These are phyloP conservation scores for Connochaetes taurinus DNA, from an alignment of 2,113 vertebrate species.

Conservation along the genomic window DNA sequence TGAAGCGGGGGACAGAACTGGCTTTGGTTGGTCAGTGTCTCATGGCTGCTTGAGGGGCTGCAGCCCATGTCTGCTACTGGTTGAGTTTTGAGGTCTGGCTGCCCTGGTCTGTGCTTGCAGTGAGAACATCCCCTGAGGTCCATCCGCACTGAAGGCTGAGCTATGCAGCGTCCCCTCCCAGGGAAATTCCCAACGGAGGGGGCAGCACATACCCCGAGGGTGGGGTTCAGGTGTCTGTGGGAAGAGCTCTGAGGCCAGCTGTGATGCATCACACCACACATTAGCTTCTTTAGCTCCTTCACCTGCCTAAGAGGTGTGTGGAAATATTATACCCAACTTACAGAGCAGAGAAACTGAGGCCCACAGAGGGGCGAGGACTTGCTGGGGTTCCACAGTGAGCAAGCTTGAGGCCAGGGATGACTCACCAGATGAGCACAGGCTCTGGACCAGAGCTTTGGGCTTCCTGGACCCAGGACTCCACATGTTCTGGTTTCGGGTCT, in stretches of 20 bases:
- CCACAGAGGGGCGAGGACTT: background rate
- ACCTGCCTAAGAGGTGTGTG: rapidly evolving
- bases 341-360: background rate
- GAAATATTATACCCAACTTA: background rate
- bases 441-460: no score
- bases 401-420: background rate
- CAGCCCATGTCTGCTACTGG: background rate
- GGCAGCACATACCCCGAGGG: background rate
- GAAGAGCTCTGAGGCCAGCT: background rate
- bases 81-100: background rate
- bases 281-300: background rate
- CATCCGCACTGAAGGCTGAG: background rate
- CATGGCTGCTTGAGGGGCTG: background rate
- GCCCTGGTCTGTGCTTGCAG: background rate
- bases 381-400: background rate
- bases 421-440: rapidly evolving
- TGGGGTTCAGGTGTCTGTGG: background rate
- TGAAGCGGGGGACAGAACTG: background rate
- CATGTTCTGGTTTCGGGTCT: background rate
- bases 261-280: rapidly evolving
- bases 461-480: background rate
- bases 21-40: background rate
- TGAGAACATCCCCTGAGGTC: background rate
- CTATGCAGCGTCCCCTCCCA: background rate
- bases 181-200: background rate